These are phyloP conservation scores for Danio aesculapii DNA, from an alignment of 2,797 vertebrate species.

Conservation along the genomic window DNA sequence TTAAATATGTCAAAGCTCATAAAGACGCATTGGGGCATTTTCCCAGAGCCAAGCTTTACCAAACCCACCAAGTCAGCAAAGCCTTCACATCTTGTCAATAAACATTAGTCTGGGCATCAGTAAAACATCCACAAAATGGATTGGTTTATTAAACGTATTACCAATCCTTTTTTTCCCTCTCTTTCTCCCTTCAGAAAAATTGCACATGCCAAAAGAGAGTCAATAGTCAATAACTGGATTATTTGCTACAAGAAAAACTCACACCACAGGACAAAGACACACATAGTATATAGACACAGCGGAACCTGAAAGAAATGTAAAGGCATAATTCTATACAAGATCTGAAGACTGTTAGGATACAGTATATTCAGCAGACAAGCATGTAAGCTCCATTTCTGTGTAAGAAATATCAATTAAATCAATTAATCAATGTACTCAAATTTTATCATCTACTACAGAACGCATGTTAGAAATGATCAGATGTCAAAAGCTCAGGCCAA, in stretches of 20 bases:
- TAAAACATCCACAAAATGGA: constrained; percentile 73
- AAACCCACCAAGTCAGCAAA: constrained; percentile 86
- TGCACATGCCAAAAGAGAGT: constrained; percentile 49
- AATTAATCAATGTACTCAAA: too few species aligned
- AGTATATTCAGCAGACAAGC: neutral
- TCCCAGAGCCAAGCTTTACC: constrained; percentile 78
- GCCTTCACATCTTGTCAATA: constrained; percentile 83
- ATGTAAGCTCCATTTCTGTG: neutral
- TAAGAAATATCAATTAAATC: too few species aligned
- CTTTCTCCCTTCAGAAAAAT: constrained; percentile 51
- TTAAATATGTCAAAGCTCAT: constrained; percentile 89
- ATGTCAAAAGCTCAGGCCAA: neutral
- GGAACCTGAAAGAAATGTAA: neutral
- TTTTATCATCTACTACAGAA: too few species aligned
- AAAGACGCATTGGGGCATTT: constrained; percentile 84
- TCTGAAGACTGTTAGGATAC: neutral
- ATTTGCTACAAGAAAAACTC: neutral
- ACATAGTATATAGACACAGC: neutral
- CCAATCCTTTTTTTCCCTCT: constrained; percentile 37
- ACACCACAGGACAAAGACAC: neutral
- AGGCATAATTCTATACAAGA: neutral
- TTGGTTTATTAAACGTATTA: constrained; percentile 68
- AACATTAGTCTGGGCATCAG: constrained; percentile 85
- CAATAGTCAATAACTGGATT: constrained; percentile 18
- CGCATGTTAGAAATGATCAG: too few species aligned